Evolutionary conservation across 1,140 invertebrate genomes (phyloP).

Genomic region (Leptinotarsa lineolata): DNA sequence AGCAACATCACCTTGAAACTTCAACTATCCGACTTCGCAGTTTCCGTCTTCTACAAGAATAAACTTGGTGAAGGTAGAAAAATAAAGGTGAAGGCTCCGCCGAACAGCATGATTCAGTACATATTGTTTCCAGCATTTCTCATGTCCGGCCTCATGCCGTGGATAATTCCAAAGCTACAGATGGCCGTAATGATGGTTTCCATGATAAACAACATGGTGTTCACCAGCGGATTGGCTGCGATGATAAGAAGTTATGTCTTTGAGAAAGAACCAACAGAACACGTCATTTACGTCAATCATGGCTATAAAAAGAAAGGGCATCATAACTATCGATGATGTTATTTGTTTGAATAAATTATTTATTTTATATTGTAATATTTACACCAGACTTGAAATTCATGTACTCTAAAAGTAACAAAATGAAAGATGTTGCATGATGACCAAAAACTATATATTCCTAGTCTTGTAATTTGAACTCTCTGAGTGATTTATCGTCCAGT

Average conservation of each 20-base stretch:
- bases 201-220: conserved; percentile 53
- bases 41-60: neutral
- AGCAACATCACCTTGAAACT: neutral
- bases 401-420: too few relatives aligned
- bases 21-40: neutral
- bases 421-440: too few relatives aligned
- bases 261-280: conserved; percentile 47
- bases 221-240: conserved; percentile 45
- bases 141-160: conserved; percentile 52
- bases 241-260: conserved; percentile 52
- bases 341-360: neutral
- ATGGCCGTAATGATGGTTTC: conserved; percentile 49
- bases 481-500: too few relatives aligned
- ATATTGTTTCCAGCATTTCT: conserved; percentile 48
- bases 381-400: too few relatives aligned
- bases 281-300: conserved; percentile 53
- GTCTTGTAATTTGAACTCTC: too few relatives aligned
- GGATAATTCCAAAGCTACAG: conserved; percentile 51
- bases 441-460: too few relatives aligned
- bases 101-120: conserved; percentile 39
- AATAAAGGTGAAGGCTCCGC: conserved; percentile 39
- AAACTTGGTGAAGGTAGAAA: neutral
- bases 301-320: conserved; percentile 45
- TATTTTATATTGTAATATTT: neutral
- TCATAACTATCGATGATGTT: neutral